Evolutionary conservation across 1,140 invertebrate species (phyloP).

Genomic region (Archivesica marissinica): DNA sequence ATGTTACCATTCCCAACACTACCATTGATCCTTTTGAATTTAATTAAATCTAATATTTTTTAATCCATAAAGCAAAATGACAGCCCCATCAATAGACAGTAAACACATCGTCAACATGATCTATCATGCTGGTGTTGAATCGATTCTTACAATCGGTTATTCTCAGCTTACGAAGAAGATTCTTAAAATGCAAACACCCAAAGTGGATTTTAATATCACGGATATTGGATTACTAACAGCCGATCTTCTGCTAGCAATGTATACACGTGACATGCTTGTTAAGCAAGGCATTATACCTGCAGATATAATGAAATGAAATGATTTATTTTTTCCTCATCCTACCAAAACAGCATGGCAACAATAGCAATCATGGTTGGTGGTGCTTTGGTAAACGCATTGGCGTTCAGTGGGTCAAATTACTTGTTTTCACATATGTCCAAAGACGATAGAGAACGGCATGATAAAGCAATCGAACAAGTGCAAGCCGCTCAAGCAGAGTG

Average conservation of each 20-base stretch:
- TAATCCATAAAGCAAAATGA: slow-evolving; percentile 14
- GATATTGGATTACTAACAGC: not conserved
- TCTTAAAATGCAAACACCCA: not conserved
- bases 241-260: slow-evolving; percentile 6
- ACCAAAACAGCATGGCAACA: slow-evolving; percentile 17
- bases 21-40: not conserved
- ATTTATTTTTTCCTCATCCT: not conserved
- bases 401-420: not conserved
- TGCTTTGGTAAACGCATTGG: not conserved
- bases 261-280: slow-evolving; percentile 5
- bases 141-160: not conserved
- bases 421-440: slow-evolving; percentile 34
- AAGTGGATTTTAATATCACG: not conserved
- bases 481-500: slow-evolving; percentile 44
- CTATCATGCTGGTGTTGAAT: slow-evolving; percentile 5
- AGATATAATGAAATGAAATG: slow-evolving; percentile 27
- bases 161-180: not conserved
- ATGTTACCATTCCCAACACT: too few species aligned
- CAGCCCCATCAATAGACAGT: not conserved
- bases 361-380: too few species aligned
- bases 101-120: slow-evolving; percentile 28
- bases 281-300: slow-evolving; percentile 15
- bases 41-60: not conserved
- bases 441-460: slow-evolving; percentile 34
- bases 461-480: slow-evolving; percentile 54